Base-by-base conservation (phyloP, 1,140 invertebrate genomes). In the Teleopsis dalmanni region DNA sequence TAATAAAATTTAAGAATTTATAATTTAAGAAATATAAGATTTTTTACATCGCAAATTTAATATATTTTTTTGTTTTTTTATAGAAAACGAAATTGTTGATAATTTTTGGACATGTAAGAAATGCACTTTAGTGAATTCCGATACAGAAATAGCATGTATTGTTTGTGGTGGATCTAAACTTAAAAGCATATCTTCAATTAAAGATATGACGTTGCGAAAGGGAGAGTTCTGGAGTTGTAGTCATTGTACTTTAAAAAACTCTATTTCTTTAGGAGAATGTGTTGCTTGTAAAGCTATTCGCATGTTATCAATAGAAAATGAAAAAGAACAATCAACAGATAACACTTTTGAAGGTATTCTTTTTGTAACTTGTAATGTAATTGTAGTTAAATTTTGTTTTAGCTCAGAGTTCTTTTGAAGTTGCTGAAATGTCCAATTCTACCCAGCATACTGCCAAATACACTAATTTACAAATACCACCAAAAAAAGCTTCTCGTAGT, bases 241-340 rank as follows among this genome's bases (percentile, higher is more conserved):
- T 58, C 82, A 78, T 18, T 95, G 91, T 58, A 95, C 91, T 0
- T 70, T 95, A 7, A 84, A 88, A 54, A 95, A 94, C 74, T 83
- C 85, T 2, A 65, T 88, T 0, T 79, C 81, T 7, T 75, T 77
- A 8, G 74, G 75, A 16, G 71, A 77, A 43, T 95, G 91, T 71
- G 81, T 84, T 50, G 89, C 84, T 11, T 95, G 91, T 62, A 89
- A 86, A 52, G 57, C 68, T 10, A 44, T 55, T 11, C 58, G 62
- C 21, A 50, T 57, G 48, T 55, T 60, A 33, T 62, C 66, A 14
- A 53, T 52, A 21, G 50, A 48, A 43, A 37, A 34, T 23, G 44
- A 41, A 14, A 33, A 37, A 41, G 29, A 46, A 21, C 49, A 37
- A 16, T 18, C 38, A 21, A 42, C 37, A 26, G 41, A 36, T 19